phyloP scores from a whole-genome alignment of 53 echinoderm and acorn worm species.

The Stichopus horrens region DNA sequence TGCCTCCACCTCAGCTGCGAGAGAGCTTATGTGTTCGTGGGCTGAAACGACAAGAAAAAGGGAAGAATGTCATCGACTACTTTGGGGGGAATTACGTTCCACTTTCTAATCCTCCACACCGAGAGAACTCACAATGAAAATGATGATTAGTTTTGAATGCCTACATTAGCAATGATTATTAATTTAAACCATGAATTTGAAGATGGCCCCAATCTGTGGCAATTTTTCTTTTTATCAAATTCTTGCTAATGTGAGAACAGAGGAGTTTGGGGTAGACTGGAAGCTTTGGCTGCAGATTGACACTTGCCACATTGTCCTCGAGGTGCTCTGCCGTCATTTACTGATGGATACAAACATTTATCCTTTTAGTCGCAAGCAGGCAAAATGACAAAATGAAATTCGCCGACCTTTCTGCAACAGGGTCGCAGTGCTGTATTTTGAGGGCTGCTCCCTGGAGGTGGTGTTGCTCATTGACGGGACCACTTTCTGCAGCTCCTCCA shows the following conservation, averaged over 20 bases:
- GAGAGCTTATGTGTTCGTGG: constrained; percentile 66
- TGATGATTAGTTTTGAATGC: not conserved
- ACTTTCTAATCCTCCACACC: not conserved
- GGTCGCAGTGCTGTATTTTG: constrained; percentile 69
- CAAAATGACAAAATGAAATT: not conserved
- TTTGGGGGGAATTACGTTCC: not conserved
- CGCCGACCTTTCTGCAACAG: constrained; percentile 79
- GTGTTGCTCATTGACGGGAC: constrained; percentile 57
- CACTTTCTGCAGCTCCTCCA: constrained; percentile 86
- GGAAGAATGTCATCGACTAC: not conserved
- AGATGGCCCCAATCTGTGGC: no score
- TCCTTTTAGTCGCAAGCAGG: not conserved
- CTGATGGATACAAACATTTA: no score
- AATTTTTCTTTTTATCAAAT: no score
- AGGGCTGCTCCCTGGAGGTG: constrained; percentile 45
- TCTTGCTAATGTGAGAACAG: no score
- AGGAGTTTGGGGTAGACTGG: no score
- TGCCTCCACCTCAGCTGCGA: constrained; percentile 56
- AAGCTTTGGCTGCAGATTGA: no score
- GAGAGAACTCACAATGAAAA: not conserved
- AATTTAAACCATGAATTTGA: no score
- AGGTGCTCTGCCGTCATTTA: no score
- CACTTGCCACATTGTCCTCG: no score
- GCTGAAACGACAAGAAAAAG: constrained; percentile 47
- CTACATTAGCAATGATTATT: no score